A percentile compares a stretch with the other conserved stretches of the same genome.
Evolutionary conservation across 2,888 invertebrate species (phyloP).

Genomic region (Leptinotarsa peninsularis): DNA sequence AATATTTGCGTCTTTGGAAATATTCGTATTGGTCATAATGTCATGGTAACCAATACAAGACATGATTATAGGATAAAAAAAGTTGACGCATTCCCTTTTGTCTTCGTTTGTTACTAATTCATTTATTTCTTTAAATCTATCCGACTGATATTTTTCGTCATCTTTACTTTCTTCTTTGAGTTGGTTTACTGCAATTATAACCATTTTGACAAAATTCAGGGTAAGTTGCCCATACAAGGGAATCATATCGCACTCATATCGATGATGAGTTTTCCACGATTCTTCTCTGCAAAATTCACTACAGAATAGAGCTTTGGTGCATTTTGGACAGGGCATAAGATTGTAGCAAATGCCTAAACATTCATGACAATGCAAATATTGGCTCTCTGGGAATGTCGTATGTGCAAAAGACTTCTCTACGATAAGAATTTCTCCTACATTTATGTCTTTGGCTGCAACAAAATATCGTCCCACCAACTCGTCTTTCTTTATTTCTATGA

Average conservation of each 20-base stretch:
- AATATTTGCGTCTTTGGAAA: neutral
- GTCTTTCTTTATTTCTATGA: constrained; percentile 72
- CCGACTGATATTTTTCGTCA: neutral
- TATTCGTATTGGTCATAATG: neutral
- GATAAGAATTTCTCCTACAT: constrained; percentile 81
- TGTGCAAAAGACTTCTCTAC: constrained; percentile 81
- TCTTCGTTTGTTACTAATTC: constrained; percentile 11
- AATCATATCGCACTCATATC: constrained; percentile 77
- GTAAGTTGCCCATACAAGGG: neutral
- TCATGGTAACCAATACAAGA: constrained; percentile 5
- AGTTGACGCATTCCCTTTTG: neutral
- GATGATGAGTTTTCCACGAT: constrained; percentile 76
- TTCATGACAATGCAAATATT: constrained; percentile 75
- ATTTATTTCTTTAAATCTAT: neutral
- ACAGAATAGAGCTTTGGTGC: constrained; percentile 77
- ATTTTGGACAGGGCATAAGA: constrained; percentile 74
- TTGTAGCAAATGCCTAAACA: constrained; percentile 74
- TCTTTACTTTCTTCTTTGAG: neutral
- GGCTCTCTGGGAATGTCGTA: constrained; percentile 67
- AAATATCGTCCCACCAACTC: constrained; percentile 78
- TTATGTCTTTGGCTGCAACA: constrained; percentile 75
- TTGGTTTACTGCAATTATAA: neutral
- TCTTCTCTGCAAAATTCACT: constrained; percentile 72
- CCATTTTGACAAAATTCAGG: neutral
- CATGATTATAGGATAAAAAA: constrained; percentile 15